phyloP scores from a whole-genome alignment of 2,888 invertebrate species.

The Hydrotaea diabolus region DNA sequence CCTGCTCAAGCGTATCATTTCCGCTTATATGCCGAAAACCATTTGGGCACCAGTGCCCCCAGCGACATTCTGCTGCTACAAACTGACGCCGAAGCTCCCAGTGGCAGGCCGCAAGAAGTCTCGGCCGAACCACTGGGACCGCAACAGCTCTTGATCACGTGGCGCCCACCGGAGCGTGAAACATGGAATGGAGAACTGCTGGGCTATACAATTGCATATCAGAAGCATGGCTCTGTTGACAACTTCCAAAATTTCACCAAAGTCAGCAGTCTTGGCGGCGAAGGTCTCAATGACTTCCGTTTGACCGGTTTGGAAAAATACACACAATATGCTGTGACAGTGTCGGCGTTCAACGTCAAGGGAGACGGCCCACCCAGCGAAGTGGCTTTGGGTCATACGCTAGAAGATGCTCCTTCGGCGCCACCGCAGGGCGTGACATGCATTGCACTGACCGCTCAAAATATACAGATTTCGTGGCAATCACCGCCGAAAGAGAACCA shows the following conservation, averaged over 20 bases:
- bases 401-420: conserved; percentile 85
- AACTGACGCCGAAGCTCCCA: conserved; percentile 85
- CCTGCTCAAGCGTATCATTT: conserved; percentile 84
- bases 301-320: conserved; percentile 87
- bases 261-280: conserved; percentile 81
- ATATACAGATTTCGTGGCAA: conserved; percentile 87
- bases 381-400: conserved; percentile 82
- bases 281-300: conserved; percentile 83
- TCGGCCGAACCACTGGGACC: conserved; percentile 86
- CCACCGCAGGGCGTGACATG: conserved; percentile 86
- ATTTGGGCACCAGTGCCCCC: conserved; percentile 84
- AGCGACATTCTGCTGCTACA: conserved; percentile 83
- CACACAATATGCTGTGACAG: conserved; percentile 89
- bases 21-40: conserved; percentile 84
- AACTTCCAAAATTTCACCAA: conserved; percentile 77
- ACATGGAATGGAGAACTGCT: conserved; percentile 89
- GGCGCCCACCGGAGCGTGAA: conserved; percentile 88
- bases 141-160: conserved; percentile 87
- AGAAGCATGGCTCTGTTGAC: conserved; percentile 81
- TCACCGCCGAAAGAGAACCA: conserved; percentile 85
- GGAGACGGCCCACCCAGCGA: conserved; percentile 89
- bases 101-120: conserved; percentile 86
- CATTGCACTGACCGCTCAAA: conserved; percentile 86
- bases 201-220: conserved; percentile 85
- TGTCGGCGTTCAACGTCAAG: conserved; percentile 90